Base-by-base conservation (phyloP, 2,888 invertebrate genomes). In the Eurytoma adleriae region DNA sequence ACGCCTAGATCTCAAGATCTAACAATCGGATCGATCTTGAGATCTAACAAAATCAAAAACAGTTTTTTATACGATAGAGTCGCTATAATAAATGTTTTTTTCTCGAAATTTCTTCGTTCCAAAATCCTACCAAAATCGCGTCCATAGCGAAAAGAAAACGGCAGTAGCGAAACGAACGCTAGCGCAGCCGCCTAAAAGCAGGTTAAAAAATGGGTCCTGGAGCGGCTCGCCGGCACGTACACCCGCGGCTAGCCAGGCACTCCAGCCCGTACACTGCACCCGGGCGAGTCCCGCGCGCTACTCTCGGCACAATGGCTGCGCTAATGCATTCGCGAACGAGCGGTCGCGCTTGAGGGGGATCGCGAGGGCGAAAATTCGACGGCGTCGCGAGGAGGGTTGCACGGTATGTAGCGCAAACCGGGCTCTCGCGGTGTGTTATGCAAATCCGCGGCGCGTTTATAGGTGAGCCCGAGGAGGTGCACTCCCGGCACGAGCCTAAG, bases 371-470 rank as follows among this genome's bases (percentile, higher is more conserved):
- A 27, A 48, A 27, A 20, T 52, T 27, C 16, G 27, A 18, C 24
- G 57, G 20, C 54, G 56, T 20, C 59, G 30, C 18, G 52, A 20
- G 20, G 59, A 14, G 24, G 14, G 24, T 13, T 20, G 40, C n/a
- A n/a, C n/a, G n/a, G n/a, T n/a, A 7, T 40, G 40, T 7, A 40
- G 4, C 0, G 40, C 7, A 40, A 40, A 7, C 40, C 40, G 40
- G 40, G 40, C 73, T 52, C 54, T n/a, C 52, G 67, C 56, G 82
- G 78, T 85, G 78, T 85, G 85, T 86, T 86, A 86, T 85, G 85
- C 85, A 85, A 86, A 86, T 85, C 82, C 73, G 62, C 40, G 56
- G 78, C 82, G 83, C 83, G 82, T 83, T 82, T 70, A 40, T 7
- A 50, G 62, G 64, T 70, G 80, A 73, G 79, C 80, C 76, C 82